phyloP scores from a whole-genome alignment of 2,888 invertebrate species.

The Pandemis corylana region DNA sequence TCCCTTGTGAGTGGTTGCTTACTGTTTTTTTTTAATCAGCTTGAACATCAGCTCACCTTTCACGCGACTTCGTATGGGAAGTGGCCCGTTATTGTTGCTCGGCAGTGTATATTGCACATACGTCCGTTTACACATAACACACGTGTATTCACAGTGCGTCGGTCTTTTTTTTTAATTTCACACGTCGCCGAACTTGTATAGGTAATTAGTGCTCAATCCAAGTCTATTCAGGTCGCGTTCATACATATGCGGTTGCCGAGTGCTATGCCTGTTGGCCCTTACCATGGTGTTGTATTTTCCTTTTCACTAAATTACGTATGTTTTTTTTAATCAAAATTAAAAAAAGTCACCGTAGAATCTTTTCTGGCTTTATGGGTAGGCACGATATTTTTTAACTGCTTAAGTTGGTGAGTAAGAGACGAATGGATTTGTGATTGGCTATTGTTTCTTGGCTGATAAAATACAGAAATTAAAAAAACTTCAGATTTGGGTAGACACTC shows the following conservation, averaged over 20 bases:
- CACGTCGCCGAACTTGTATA: constrained; percentile 74
- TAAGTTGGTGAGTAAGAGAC: no score
- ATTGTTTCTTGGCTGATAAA: no score
- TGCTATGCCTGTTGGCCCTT: constrained; percentile 40
- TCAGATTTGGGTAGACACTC: no score
- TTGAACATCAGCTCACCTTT: no score
- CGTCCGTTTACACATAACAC: neutral
- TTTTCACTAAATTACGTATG: neutral
- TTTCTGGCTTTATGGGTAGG: no score
- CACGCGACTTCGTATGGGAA: no score
- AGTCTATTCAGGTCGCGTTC: constrained; percentile 74
- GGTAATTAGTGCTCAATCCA: constrained; percentile 82
- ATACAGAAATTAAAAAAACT: no score
- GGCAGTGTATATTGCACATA: neutral
- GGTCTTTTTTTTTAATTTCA: constrained; percentile 81
- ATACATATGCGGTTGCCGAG: constrained; percentile 47
- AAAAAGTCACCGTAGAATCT: neutral
- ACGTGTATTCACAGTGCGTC: constrained; percentile 28
- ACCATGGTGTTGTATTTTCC: constrained; percentile 17
- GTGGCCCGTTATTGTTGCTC: neutral
- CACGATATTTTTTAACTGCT: no score
- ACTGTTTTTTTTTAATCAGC: no score
- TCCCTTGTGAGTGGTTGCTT: no score
- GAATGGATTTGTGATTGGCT: no score
- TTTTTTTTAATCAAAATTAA: neutral